Percentiles rank a stretch among this genome's conserved stretches.
phyloP scores from a whole-genome alignment of 2,113 vertebrate species.

The Megaceryle maxima region DNA sequence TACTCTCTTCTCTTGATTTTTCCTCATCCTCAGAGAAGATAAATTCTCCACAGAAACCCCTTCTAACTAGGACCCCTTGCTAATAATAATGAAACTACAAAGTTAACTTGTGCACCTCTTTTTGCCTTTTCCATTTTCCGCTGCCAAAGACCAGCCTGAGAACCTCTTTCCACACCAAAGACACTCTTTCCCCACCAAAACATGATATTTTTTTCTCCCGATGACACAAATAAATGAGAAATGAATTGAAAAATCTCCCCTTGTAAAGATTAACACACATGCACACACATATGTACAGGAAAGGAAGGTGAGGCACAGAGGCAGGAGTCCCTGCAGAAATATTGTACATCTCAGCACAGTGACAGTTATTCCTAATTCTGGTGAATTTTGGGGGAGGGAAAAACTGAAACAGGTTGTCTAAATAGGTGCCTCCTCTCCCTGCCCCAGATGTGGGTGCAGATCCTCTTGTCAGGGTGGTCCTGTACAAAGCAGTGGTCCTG shows the following conservation, averaged over 20 bases:
- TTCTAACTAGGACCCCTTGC: not conserved
- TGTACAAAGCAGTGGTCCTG: not conserved
- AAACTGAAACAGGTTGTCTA: slow-evolving; percentile 13
- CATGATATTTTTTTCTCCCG: not conserved
- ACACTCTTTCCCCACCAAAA: not conserved
- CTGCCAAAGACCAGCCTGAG: not conserved
- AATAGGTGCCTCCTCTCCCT: not conserved
- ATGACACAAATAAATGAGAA: not conserved
- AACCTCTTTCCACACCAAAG: not conserved
- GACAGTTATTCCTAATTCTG: not conserved
- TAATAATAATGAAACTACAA: not conserved
- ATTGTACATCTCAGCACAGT: not conserved
- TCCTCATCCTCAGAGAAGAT: not conserved
- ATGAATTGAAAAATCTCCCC: not conserved
- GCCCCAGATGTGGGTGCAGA: not conserved
- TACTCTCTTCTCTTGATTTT: not conserved
- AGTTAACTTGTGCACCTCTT: not conserved
- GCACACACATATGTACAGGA: accelerated
- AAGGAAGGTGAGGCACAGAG: not conserved
- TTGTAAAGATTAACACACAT: not conserved
- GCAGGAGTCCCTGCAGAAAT: not conserved
- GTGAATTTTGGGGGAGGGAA: accelerated
- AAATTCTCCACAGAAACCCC: not conserved
- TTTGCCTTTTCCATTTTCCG: not conserved
- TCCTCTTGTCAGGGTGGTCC: not conserved